phyloP scores from a whole-genome alignment of 1,140 invertebrate species.

The Apis mellifera region DNA sequence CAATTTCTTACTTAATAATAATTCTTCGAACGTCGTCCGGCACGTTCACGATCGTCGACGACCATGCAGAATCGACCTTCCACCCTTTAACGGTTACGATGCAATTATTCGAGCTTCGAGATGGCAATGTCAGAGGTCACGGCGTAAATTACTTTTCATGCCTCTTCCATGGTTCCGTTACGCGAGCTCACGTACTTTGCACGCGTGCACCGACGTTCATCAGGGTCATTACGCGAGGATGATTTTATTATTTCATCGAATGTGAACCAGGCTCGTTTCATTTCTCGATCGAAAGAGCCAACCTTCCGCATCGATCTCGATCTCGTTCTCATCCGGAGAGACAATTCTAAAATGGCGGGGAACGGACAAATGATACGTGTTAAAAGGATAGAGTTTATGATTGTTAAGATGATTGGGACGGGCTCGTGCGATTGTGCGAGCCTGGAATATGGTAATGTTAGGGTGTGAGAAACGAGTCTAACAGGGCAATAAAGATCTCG shows the following conservation, averaged over 20 bases:
- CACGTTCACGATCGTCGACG: not conserved
- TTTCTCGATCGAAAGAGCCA: not conserved
- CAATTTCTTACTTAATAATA: slow-evolving; percentile 49
- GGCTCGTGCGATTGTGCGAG: not conserved
- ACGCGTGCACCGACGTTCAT: not conserved
- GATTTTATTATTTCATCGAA: slow-evolving; percentile 66
- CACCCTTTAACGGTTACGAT: slow-evolving; percentile 65
- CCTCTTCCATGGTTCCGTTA: slow-evolving; percentile 48
- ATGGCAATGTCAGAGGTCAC: slow-evolving; percentile 56
- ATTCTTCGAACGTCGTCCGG: slow-evolving; percentile 4
- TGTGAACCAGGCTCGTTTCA: too few species aligned
- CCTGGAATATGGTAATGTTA: not conserved
- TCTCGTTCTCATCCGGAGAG: too few species aligned
- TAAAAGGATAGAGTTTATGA: too few species aligned
- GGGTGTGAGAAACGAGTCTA: not conserved
- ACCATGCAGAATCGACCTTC: slow-evolving; percentile 47
- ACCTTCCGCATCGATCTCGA: too few species aligned
- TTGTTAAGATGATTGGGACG: too few species aligned
- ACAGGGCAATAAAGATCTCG: not conserved
- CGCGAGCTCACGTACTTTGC: not conserved
- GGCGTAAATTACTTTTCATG: slow-evolving; percentile 62
- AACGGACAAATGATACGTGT: not conserved
- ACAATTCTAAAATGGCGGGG: too few species aligned
- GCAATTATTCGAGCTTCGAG: slow-evolving; percentile 63
- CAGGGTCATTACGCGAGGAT: slow-evolving; percentile 32